Conservation (phyloP, 1,140 invertebrate species). For the Drosophila tropicalis region DNA sequence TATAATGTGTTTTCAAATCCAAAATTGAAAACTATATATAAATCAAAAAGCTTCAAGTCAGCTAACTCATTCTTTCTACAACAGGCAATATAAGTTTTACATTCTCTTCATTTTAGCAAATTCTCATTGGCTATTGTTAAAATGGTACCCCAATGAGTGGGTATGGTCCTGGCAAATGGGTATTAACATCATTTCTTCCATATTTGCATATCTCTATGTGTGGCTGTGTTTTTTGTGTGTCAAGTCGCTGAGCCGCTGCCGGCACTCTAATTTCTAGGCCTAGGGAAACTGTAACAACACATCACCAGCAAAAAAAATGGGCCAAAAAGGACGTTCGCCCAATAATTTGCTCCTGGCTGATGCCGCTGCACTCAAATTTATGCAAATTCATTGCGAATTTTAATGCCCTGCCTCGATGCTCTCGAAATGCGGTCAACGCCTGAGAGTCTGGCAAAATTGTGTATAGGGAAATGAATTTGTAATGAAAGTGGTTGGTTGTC, state of each 20-base stretch:
- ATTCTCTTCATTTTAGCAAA: neutral
- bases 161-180: slow-evolving; percentile 24
- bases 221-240: slow-evolving; percentile 29
- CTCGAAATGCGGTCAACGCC: slow-evolving; percentile 70
- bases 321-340: slow-evolving; percentile 32
- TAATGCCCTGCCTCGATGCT: slow-evolving; percentile 52
- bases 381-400: slow-evolving; percentile 79
- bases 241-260: slow-evolving; percentile 22
- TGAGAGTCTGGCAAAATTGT: slow-evolving; percentile 27
- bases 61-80: too few relatives aligned
- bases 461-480: slow-evolving; percentile 71
- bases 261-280: slow-evolving; percentile 54
- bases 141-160: neutral
- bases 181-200: slow-evolving; percentile 45
- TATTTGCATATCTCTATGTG: slow-evolving; percentile 47
- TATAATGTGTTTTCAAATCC: neutral
- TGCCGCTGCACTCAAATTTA: slow-evolving; percentile 48
- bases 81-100: neutral
- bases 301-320: slow-evolving; percentile 42
- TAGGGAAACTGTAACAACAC: neutral
- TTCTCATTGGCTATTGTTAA: slow-evolving; percentile 5
- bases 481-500: slow-evolving; percentile 68
- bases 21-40: slow-evolving; percentile 8
- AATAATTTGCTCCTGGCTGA: neutral
- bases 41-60: slow-evolving; percentile 7